Conservation (phyloP, 2,113 vertebrate species). For the Eulemur rufifrons region DNA sequence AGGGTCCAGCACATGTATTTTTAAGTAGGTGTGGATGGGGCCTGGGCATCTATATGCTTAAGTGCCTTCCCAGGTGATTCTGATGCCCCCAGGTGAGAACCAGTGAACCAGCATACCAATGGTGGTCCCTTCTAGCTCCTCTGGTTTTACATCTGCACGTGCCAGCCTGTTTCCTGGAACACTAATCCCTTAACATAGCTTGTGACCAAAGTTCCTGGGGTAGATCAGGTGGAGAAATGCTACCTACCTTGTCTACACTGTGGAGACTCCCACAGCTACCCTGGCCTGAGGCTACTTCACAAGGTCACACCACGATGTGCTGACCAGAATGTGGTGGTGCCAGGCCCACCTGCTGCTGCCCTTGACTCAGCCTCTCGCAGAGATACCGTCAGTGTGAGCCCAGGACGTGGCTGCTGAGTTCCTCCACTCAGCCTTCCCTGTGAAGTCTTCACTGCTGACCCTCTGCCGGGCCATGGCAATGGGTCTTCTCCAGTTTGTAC, state of each 20-base stretch:
- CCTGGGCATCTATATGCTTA: neutral
- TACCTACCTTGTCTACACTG: neutral
- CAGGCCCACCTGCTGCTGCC: neutral
- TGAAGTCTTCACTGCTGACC: neutral
- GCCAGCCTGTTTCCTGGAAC: neutral
- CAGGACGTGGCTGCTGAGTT: neutral
- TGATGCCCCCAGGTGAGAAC: neutral
- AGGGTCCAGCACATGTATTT: neutral
- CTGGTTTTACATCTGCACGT: neutral
- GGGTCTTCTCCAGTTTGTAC: neutral
- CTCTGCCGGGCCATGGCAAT: neutral
- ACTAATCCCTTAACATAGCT: neutral
- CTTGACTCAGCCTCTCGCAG: too few species aligned
- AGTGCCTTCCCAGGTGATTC: neutral
- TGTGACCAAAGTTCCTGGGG: neutral
- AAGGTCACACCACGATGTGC: neutral
- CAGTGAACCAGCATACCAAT: neutral
- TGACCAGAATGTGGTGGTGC: neutral
- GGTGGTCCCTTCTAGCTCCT: neutral
- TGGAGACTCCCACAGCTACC: neutral
- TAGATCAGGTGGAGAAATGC: neutral
- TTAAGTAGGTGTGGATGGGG: neutral
- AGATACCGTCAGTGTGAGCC: neutral
- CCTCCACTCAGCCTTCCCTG: neutral
- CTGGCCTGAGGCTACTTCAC: neutral